Evolutionary conservation across 2,113 vertebrate genomes (phyloP).

Genomic region (Muscicapa adusta): DNA sequence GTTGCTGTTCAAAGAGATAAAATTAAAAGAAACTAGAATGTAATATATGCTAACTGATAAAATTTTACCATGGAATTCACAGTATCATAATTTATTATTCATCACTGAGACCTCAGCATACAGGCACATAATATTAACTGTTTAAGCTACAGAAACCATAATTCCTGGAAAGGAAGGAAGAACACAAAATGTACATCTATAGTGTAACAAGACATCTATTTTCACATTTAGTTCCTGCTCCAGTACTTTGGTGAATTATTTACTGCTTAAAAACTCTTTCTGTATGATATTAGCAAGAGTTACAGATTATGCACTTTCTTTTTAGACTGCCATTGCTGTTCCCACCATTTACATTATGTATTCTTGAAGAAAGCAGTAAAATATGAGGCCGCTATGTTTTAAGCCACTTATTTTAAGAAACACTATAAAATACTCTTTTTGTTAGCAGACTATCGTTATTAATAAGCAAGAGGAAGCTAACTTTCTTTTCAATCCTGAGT

Average conservation of each 20-base stretch:
- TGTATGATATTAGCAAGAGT: background rate
- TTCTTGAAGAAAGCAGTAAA: background rate
- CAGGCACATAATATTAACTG: background rate
- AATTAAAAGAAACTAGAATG: background rate
- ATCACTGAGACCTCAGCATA: background rate
- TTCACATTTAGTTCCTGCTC: background rate
- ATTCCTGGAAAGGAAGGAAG: background rate
- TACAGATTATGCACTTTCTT: background rate
- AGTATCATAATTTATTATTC: background rate
- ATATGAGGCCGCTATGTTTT: background rate
- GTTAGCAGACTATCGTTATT: background rate
- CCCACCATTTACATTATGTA: background rate
- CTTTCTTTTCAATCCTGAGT: background rate
- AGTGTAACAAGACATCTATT: background rate
- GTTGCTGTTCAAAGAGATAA: background rate
- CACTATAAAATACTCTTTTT: background rate
- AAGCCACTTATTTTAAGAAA: background rate
- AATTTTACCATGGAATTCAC: background rate
- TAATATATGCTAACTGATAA: background rate
- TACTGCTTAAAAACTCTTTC: background rate
- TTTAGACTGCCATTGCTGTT: background rate
- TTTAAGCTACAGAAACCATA: background rate
- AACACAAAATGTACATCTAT: background rate
- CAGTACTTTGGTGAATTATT: background rate
- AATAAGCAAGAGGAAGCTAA: background rate